Percentiles rank a stretch among this genome's conserved stretches.
Conservation (phyloP, 2,113 vertebrate genomes). For the Pteruthius melanotis region DNA sequence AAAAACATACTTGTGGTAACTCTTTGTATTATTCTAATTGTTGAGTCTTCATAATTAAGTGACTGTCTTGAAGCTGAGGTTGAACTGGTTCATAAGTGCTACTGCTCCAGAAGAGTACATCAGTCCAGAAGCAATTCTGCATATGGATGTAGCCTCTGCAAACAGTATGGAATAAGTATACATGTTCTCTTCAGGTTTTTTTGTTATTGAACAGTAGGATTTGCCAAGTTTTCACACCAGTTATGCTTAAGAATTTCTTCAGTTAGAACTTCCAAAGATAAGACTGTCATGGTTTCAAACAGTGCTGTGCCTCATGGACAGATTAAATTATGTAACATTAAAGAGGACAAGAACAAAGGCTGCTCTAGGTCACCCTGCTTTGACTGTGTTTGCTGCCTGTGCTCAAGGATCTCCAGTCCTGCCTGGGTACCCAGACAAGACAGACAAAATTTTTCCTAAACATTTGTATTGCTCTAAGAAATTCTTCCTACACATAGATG, state of each 20-base stretch:
- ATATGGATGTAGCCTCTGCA: background rate
- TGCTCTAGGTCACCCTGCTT: background rate
- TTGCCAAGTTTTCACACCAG: background rate
- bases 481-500: accelerated
- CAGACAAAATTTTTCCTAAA: background rate
- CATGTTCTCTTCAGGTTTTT: background rate
- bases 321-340: accelerated
- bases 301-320: background rate
- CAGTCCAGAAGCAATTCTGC: background rate
- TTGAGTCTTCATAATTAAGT: background rate
- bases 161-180: background rate
- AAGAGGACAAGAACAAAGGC: background rate
- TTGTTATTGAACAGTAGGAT: background rate
- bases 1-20: background rate
- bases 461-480: background rate
- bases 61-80: background rate
- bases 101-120: background rate
- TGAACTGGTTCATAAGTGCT: background rate
- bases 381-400: accelerated
- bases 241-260: background rate
- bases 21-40: background rate
- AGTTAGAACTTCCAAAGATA: background rate
- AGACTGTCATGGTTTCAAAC: accelerated
- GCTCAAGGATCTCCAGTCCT: background rate
- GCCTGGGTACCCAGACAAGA: background rate